A percentile compares a stretch with the other conserved stretches of the same genome.
These are phyloP conservation scores for Drosophila niveifrons DNA, from an alignment of 2,888 invertebrate species.

Conservation along the genomic window DNA sequence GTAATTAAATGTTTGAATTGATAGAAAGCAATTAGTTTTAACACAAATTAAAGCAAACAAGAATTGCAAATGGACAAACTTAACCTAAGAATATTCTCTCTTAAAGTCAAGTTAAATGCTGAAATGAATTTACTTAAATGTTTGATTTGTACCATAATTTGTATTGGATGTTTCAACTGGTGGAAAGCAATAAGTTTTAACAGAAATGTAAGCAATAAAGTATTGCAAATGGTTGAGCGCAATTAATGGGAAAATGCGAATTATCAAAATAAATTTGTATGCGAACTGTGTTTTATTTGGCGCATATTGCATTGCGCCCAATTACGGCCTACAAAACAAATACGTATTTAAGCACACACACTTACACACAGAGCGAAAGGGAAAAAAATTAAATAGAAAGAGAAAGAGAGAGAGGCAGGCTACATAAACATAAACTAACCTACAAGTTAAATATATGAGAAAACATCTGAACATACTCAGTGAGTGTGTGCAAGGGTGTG, in stretches of 20 bases:
- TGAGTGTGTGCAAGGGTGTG: slow-evolving; percentile 5
- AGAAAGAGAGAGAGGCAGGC: slow-evolving; percentile 7
- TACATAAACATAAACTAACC: slow-evolving; percentile 47
- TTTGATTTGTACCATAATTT: too few species aligned
- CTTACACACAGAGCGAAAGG: slow-evolving; percentile 16
- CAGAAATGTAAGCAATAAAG: not conserved
- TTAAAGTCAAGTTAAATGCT: too few species aligned
- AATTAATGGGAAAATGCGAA: slow-evolving; percentile 5
- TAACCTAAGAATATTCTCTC: too few species aligned
- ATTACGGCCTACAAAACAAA: slow-evolving; percentile 58
- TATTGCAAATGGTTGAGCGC: not conserved
- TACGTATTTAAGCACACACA: slow-evolving; percentile 54
- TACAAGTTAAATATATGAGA: slow-evolving; percentile 41
- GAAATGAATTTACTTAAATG: too few species aligned
- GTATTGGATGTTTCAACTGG: too few species aligned
- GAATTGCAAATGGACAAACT: too few species aligned
- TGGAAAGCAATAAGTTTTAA: not conserved
- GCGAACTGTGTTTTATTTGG: slow-evolving; percentile 26
- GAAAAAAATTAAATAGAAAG: too few species aligned
- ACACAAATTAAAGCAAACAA: too few species aligned
- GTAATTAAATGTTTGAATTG: too few species aligned
- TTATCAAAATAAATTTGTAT: slow-evolving; percentile 26
- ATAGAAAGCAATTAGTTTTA: too few species aligned
- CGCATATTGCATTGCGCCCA: slow-evolving; percentile 43
- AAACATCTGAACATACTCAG: slow-evolving; percentile 6